Evolutionary conservation across 2,797 vertebrate genomes (phyloP), one percentile per base, ranked within the genome.

Genomic region (Threskiornis aethiopicus): DNA sequence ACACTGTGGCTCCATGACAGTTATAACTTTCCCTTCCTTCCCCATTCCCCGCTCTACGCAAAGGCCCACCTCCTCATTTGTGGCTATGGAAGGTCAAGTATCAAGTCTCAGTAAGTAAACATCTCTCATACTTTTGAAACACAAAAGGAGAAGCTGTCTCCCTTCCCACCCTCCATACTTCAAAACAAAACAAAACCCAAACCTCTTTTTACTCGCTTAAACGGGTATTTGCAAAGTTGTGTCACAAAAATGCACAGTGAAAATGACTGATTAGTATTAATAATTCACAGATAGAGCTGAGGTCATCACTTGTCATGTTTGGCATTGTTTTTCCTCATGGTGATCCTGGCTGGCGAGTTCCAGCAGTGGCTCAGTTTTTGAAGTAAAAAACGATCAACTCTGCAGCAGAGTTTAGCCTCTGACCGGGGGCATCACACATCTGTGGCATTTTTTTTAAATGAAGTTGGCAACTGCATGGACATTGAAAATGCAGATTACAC

Each of bases 401-500:
- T 96, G 95, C 78, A 96, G 97, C 89, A 96, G 94, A 97, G 55
- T 96, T 96, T 96, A 95, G 97, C 97, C 96, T 96, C 97, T 97
- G 97, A 95, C 96, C 55, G 93, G 98, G 97, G 98, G 97, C 97
- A 98, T 98, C 98, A 97, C 97, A 82, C 93, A 98, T 97, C 98
- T 98, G 98, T 98, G 98, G 98, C 98, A 98, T 98, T 97, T 98
- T 95, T 89, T 91, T 52, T 2, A 96, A 98, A 97, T 97, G 97
- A 97, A 97, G 96, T 87, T 98, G 98, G 98, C 98, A 98, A 98
- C 97, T 96, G 97, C 97, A 97, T 98, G 98, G 96, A 98, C 98
- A 97, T 97, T 96, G 98, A 97, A 97, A 98, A 98, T 97, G 98
- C 97, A 96, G 96, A 95, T 97, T 97, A 98, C 97, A 98, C 97